Evolutionary conservation across 2,888 invertebrate genomes (phyloP).

Genomic region (Lepidocyrtinus sp.): DNA sequence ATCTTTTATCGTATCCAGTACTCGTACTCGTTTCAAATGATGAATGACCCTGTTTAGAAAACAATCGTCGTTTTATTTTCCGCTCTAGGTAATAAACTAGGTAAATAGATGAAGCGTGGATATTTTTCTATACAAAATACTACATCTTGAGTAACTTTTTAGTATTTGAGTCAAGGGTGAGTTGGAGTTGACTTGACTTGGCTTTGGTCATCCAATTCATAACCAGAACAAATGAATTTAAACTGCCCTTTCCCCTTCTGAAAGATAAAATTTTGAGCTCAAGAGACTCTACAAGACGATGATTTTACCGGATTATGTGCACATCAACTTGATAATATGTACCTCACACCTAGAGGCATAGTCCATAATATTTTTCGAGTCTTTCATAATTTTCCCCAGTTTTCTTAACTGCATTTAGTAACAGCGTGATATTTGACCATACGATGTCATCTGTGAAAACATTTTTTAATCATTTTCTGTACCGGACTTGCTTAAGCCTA

Average conservation of each 20-base stretch:
- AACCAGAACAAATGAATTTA: slow-evolving; percentile 60
- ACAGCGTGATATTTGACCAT: slow-evolving; percentile 41
- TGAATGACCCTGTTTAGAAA: slow-evolving; percentile 68
- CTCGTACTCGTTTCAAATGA: slow-evolving; percentile 43
- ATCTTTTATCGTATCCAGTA: not conserved
- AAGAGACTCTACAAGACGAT: slow-evolving; percentile 62
- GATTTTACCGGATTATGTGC: slow-evolving; percentile 23
- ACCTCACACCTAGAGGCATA: slow-evolving; percentile 38
- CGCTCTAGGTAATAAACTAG: slow-evolving; percentile 34
- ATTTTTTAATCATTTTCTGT: no score
- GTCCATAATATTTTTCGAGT: no score
- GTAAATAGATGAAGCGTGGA: slow-evolving; percentile 37
- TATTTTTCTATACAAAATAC: slow-evolving; percentile 17
- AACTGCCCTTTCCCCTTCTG: slow-evolving; percentile 58
- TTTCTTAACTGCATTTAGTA: slow-evolving; percentile 28
- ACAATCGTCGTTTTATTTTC: slow-evolving; percentile 37
- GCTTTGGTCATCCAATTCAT: slow-evolving; percentile 58
- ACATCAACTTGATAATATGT: slow-evolving; percentile 27
- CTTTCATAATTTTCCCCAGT: not conserved
- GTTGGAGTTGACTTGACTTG: no score
- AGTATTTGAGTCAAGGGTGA: slow-evolving; percentile 12
- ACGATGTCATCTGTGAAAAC: no score
- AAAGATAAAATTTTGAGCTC: slow-evolving; percentile 56
- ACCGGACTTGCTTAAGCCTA: no score
- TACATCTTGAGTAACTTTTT: no score